Base-by-base conservation (phyloP, 1,140 invertebrate genomes). In the Lamellibrachia luymesi region DNA sequence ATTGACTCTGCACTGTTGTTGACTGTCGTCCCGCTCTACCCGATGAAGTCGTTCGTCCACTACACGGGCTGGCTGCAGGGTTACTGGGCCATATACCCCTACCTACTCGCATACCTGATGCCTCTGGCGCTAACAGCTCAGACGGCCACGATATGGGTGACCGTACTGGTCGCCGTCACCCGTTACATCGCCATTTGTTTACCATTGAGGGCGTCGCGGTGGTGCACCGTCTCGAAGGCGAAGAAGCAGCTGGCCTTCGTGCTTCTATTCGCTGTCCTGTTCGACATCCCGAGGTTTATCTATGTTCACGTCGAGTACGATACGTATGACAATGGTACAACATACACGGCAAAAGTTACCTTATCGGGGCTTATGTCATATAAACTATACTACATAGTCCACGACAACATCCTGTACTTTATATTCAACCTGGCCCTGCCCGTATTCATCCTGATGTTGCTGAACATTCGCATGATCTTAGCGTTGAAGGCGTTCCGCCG, bases 91-190 rank as follows among this genome's bases (percentile, higher is more conserved):
- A 49, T 80, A 27, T 17, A 13, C 27, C 52, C 92, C 2, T 38
- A 80, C 25, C 17, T 94, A n/a, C 51, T 91, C 17, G 92, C 89
- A 10, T 56, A 90, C 56, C 49, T 94, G 50, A 50, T 92, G 51
- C 92, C 92, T 0, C 22, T 90, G 49, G 92, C 93, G 4, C 52
- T 91, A 17, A 56, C 91, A n/a, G 64, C 49, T 10, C 93, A 94
- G 91, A 94, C 93, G 13, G 92, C 93, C 22, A 93, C 93, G 25
- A 91, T 94, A 50, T 94, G 93, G 93, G n/a, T 93, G 92, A 94
- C 93, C 17, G 93, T 94, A 2, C 92, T 94, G 50, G 93, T 94
- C 5, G 92, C 92, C 1, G 49, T 94, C 4, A 93, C 93, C 91
- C 92, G 93, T 22, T 94, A 93, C 93, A 91, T 93, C 90, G 93